These are phyloP conservation scores for Drosophila anomalata DNA, from an alignment of 2,888 invertebrate genomes.

Conservation along the genomic window DNA sequence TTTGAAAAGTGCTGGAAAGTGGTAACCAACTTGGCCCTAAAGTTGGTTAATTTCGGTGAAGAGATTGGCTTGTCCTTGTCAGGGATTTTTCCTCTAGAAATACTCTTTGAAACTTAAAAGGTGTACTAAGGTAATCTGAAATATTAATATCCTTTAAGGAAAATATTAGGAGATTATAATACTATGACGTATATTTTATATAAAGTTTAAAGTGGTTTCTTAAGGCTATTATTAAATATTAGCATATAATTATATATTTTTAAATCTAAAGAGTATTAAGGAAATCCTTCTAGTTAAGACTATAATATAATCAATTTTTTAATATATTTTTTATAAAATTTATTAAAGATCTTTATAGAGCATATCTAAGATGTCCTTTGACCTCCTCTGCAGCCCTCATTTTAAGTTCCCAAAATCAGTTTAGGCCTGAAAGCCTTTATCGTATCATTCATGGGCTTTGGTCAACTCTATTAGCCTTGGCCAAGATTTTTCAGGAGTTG, in stretches of 20 bases:
- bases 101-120: constrained; percentile 41
- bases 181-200: too few relatives aligned
- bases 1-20: constrained; percentile 12
- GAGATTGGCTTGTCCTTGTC: constrained; percentile 34
- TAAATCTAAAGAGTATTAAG: too few relatives aligned
- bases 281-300: too few relatives aligned
- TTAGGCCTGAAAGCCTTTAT: constrained; percentile 1
- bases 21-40: constrained; percentile 18
- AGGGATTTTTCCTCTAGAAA: constrained; percentile 4
- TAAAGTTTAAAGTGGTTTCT: too few relatives aligned
- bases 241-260: too few relatives aligned
- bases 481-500: constrained; percentile 29
- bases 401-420: not conserved
- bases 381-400: too few relatives aligned
- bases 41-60: constrained; percentile 62
- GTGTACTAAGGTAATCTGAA: constrained; percentile 1
- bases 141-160: not conserved
- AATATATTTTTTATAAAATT: too few relatives aligned
- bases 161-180: not conserved
- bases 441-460: constrained; percentile 8
- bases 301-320: too few relatives aligned
- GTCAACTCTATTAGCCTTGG: constrained; percentile 42
- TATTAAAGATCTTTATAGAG: not conserved
- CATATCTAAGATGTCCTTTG: not conserved
- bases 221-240: too few relatives aligned